Evolutionary conservation across 2,797 vertebrate genomes (phyloP).

Genomic region (Arctocebus calabarensis): DNA sequence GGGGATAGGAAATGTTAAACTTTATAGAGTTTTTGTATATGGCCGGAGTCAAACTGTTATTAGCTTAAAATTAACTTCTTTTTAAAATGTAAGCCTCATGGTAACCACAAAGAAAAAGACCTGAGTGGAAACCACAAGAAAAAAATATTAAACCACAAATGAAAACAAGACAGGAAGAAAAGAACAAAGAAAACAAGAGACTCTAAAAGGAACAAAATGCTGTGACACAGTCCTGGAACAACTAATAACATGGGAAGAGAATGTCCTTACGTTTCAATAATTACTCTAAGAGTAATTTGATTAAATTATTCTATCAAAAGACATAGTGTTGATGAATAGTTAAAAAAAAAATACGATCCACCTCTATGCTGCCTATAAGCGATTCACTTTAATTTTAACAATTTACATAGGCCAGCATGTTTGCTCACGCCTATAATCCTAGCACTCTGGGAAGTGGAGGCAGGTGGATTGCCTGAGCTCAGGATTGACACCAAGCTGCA

Average conservation of each 20-base stretch:
- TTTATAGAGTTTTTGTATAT: neutral
- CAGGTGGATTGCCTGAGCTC: no score
- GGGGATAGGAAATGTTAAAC: neutral
- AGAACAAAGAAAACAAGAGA: neutral
- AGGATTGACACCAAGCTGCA: no score
- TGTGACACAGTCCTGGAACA: neutral
- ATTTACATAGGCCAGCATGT: neutral
- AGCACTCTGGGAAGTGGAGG: no score
- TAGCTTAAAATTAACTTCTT: neutral
- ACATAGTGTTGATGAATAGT: neutral
- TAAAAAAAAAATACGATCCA: neutral
- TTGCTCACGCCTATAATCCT: no score
- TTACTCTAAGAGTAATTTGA: neutral
- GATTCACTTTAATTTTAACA: neutral
- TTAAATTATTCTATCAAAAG: neutral
- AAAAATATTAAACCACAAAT: neutral
- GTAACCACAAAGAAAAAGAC: neutral
- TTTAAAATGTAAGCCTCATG: neutral
- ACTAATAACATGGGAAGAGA: no score
- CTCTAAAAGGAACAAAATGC: neutral
- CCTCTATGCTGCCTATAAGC: neutral
- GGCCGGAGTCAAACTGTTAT: neutral
- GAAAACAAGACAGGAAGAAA: neutral
- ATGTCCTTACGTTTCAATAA: neutral
- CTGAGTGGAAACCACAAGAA: neutral